A percentile compares a stretch with the other conserved stretches of the same genome.
Evolutionary conservation across 2,888 invertebrate genomes (phyloP).

Genomic region (Lymantria monacha): DNA sequence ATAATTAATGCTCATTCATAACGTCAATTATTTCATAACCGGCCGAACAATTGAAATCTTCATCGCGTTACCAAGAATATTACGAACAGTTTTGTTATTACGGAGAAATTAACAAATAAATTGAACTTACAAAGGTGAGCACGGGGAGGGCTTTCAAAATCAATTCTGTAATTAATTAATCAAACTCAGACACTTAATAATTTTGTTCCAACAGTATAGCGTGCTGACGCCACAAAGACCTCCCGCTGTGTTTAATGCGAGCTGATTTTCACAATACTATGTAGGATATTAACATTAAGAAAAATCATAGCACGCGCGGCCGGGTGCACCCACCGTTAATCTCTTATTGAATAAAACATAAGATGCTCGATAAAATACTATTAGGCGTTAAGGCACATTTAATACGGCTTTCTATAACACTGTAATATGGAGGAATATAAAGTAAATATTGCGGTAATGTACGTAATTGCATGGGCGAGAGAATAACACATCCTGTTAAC

Average conservation of each 20-base stretch:
- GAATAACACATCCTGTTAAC: constrained; percentile 48
- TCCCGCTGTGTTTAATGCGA: constrained; percentile 38
- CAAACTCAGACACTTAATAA: constrained; percentile 49
- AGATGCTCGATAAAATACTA: constrained; percentile 74
- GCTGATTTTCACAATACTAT: constrained; percentile 46
- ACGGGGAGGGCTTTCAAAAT: constrained; percentile 39
- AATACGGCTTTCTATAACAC: constrained; percentile 69
- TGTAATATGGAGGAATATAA: constrained; percentile 44
- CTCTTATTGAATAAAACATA: constrained; percentile 77
- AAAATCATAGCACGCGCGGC: constrained; percentile 57
- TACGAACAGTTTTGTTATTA: constrained; percentile 23
- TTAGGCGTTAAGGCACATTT: constrained; percentile 71
- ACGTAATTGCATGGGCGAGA: constrained; percentile 57
- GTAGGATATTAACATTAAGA: constrained; percentile 56
- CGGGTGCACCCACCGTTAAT: constrained; percentile 60
- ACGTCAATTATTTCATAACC: no score
- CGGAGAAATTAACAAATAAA: constrained; percentile 25
- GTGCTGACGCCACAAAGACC: constrained; percentile 16
- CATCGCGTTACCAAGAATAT: constrained; percentile 19
- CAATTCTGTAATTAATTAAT: constrained; percentile 55
- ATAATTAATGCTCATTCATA: no score
- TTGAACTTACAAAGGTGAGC: constrained; percentile 23
- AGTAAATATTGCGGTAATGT: constrained; percentile 35
- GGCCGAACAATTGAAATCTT: constrained; percentile 7
- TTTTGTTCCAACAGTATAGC: constrained; percentile 43